Conservation (phyloP, 2,888 invertebrate species). For the Bedellia somnulentella region DNA sequence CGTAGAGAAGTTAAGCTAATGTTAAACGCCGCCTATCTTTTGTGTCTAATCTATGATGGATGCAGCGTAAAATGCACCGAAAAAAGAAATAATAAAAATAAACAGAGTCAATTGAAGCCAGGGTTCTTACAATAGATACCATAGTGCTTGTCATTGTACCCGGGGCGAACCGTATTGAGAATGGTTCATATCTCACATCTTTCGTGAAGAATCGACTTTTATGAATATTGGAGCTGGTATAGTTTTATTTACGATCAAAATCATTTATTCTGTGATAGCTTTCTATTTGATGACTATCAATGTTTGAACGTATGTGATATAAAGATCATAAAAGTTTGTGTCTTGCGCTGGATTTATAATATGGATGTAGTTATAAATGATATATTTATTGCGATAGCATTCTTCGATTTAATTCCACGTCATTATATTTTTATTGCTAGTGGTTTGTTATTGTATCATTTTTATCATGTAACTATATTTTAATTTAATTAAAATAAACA, state of each 20-base stretch:
- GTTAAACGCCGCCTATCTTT: slow-evolving; percentile 57
- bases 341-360: too few relatives aligned
- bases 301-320: too few relatives aligned
- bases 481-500: too few relatives aligned
- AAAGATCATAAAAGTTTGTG: too few relatives aligned
- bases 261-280: slow-evolving; percentile 1
- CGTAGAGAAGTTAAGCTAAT: slow-evolving; percentile 60
- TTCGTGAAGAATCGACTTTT: slow-evolving; percentile 30
- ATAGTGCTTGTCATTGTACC: slow-evolving; percentile 27
- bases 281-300: slow-evolving; percentile 2
- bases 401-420: too few relatives aligned
- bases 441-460: too few relatives aligned
- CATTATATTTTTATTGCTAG: too few relatives aligned
- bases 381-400: too few relatives aligned
- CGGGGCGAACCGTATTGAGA: slow-evolving; percentile 23
- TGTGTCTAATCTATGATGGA: slow-evolving; percentile 51
- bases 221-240: slow-evolving; percentile 29
- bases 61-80: slow-evolving; percentile 38
- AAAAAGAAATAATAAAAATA: slow-evolving; percentile 31
- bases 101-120: slow-evolving; percentile 26
- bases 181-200: slow-evolving; percentile 29
- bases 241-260: slow-evolving; percentile 8
- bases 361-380: too few relatives aligned
- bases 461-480: too few relatives aligned
- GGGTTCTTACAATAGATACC: slow-evolving; percentile 30